phyloP scores from a whole-genome alignment of 2,113 vertebrate genomes.

The Lutjanus erythropterus region DNA sequence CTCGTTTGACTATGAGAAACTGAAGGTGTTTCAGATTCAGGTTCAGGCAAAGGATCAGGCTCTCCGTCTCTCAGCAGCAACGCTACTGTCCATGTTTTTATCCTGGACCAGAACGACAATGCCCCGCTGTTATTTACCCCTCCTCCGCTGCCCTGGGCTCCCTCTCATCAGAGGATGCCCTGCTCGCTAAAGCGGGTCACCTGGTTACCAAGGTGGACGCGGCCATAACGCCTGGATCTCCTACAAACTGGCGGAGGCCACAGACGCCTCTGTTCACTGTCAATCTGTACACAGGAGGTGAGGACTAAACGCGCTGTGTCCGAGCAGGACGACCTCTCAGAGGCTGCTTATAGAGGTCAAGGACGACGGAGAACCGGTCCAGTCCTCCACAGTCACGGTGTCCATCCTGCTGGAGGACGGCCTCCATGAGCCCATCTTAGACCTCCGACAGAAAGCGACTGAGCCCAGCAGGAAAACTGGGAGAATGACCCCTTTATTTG shows the following conservation, averaged over 20 bases:
- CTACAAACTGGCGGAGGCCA: conserved; percentile 82
- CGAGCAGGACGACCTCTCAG: conserved; percentile 83
- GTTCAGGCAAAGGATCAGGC: conserved; percentile 90
- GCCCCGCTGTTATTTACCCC: conserved; percentile 87
- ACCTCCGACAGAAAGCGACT: conserved; percentile 52
- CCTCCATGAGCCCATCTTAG: conserved; percentile 69
- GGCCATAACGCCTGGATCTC: conserved; percentile 88
- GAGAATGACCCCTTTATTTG: conserved; percentile 88
- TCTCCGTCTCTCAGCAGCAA: conserved; percentile 85
- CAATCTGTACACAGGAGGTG: conserved; percentile 84
- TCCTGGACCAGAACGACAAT: conserved; percentile 92
- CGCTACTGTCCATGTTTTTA: conserved; percentile 89
- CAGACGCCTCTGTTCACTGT: conserved; percentile 83
- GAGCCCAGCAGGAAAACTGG: conserved; percentile 63
- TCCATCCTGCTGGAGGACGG: conserved; percentile 80
- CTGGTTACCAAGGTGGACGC: conserved; percentile 86
- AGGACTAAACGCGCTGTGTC: conserved; percentile 81
- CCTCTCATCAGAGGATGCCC: conserved; percentile 83
- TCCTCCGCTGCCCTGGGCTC: conserved; percentile 74
- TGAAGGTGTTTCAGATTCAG: conserved; percentile 89
- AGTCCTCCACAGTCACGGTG: conserved; percentile 82
- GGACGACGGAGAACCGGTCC: conserved; percentile 83
- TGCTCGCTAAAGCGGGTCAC: conserved; percentile 82
- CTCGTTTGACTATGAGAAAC: conserved; percentile 91
- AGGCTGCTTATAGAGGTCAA: conserved; percentile 84